These are phyloP conservation scores for Aurelia aurita DNA, from an alignment of 30 jellyfish, hydroid and myxozoan species.

Conservation along the genomic window DNA sequence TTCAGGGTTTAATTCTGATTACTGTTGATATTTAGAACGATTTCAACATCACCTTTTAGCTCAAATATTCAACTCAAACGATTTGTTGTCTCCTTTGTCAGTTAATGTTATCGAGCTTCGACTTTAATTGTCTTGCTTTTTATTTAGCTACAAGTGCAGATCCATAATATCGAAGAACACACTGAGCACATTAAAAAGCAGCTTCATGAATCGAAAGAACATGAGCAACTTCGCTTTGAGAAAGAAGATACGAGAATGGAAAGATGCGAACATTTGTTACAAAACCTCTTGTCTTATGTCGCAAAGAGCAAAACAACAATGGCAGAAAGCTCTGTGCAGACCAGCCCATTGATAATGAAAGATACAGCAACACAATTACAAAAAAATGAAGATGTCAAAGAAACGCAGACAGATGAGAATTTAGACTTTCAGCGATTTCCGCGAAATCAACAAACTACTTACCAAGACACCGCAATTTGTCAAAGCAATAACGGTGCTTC, in stretches of 20 bases:
- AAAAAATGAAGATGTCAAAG: background rate
- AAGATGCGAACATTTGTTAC: background rate
- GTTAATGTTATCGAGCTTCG: too few relatives aligned
- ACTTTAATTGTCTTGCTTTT: background rate
- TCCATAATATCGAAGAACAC: background rate
- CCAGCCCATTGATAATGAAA: background rate
- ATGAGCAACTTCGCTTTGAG: slow-evolving; percentile 4
- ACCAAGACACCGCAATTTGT: too few relatives aligned
- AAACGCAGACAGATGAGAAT: slow-evolving; percentile 15
- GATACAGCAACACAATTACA: background rate
- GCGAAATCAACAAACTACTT: too few relatives aligned
- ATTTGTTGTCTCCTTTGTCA: too few relatives aligned
- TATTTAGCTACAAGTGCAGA: background rate
- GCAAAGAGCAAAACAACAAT: background rate
- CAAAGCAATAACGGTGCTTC: too few relatives aligned
- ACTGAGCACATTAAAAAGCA: background rate
- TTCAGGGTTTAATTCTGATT: too few relatives aligned
- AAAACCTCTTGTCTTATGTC: slow-evolving; percentile 1
- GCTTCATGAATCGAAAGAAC: background rate
- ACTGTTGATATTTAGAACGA: too few relatives aligned
- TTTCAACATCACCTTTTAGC: too few relatives aligned
- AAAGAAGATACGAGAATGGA: background rate
- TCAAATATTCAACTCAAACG: too few relatives aligned
- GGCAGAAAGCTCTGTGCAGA: slow-evolving; percentile 27
- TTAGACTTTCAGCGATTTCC: too few relatives aligned